Evolutionary conservation across 2,888 invertebrate genomes (phyloP), one percentile per base, ranked within the genome.

Genomic region (Cosmia pyralina): DNA sequence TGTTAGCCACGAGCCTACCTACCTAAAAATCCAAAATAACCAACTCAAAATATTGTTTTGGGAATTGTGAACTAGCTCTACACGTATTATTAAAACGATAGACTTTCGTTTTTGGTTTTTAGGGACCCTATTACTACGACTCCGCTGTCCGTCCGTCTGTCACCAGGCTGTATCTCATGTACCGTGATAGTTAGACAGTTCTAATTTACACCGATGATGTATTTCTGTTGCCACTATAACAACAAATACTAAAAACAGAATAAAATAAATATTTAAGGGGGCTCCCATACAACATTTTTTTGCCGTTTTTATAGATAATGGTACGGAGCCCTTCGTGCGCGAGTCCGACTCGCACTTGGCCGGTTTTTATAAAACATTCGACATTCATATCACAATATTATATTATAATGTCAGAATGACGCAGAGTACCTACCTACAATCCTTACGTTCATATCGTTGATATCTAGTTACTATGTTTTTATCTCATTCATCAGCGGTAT

Each of bases 401-500:
- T 38, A n/a, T n/a, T n/a, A n/a, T 48, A 70, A n/a, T 22, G 19
- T 58, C n/a, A 46, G 11, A 13, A 34, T 72, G 52, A 70, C 60
- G 67, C 55, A 70, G 70, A n/a, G 44, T 44, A 57, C n/a, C n/a
- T n/a, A n/a, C n/a, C n/a, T n/a, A n/a, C 46, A 19, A 62, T 65
- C 4, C 0, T 48, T 66, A 72, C 57, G 44, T 64, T 19, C 53
- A 46, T 80, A 79, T 75, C 55, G 66, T 59, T 65, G 58, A 58
- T 86, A 83, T 85, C 83, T 84, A 77, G 87, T 88, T 85, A 75
- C 87, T 79, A 84, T 66, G 84, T 81, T 85, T 85, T 83, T 87
- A 87, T 89, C 83, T 82, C 83, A 74, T 87, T 88, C 89, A 89
- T 88, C 88, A 85, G 72, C 75, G 82, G 75, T 81, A 87, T 88